Evolutionary conservation across 2,113 vertebrate genomes (phyloP).

Genomic region (Pelvicachromis taeniatus): DNA sequence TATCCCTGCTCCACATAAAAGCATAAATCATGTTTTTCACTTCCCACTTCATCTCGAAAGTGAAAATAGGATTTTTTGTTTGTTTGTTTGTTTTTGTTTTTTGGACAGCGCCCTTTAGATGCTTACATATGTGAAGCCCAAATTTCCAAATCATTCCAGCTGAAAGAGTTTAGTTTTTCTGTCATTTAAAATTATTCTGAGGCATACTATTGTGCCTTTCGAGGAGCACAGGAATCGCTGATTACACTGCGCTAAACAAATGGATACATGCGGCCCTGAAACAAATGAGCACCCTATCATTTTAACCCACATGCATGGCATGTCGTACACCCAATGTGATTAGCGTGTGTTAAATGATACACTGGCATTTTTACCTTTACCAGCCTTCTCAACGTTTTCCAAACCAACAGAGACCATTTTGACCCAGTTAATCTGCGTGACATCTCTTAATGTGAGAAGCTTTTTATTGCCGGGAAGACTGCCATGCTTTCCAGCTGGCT

Average conservation of each 20-base stretch:
- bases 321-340: neutral
- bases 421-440: conserved; percentile 66
- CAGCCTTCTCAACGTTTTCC: neutral
- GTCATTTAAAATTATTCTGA: neutral
- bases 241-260: neutral
- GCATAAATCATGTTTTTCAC: conserved; percentile 6
- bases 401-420: conserved; percentile 58
- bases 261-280: neutral
- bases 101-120: neutral
- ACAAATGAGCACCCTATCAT: neutral
- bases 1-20: conserved; percentile 16
- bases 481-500: conserved; percentile 61
- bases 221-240: neutral
- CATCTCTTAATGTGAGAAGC: conserved; percentile 58
- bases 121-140: neutral
- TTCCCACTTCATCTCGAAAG: conserved; percentile 10
- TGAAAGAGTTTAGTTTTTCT: neutral
- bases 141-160: neutral
- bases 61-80: neutral
- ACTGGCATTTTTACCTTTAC: conserved; percentile 15
- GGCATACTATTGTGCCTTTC: neutral
- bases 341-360: neutral
- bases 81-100: neutral
- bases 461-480: conserved; percentile 54
- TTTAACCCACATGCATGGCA: neutral